These are phyloP conservation scores for Hiodon tergisus DNA, from an alignment of 2,113 vertebrate genomes.

Conservation along the genomic window DNA sequence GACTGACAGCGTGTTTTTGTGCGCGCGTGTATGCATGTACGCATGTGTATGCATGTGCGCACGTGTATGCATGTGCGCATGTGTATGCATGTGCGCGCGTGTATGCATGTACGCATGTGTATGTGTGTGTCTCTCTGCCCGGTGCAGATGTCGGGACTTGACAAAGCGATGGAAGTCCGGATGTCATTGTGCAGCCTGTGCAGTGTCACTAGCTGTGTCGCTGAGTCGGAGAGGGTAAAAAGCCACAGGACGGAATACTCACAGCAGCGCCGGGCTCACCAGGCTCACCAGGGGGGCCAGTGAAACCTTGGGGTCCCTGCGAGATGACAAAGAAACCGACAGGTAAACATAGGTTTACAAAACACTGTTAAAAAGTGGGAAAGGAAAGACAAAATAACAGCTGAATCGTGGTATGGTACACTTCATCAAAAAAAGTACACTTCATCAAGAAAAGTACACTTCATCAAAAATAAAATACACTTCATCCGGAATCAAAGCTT, in stretches of 20 bases:
- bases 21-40: not conserved
- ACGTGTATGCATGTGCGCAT: not conserved
- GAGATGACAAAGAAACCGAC: constrained; percentile 21
- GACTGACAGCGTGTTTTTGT: not conserved
- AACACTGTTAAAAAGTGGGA: not conserved
- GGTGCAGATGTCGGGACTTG: too few relatives aligned
- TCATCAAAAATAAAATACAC: too few relatives aligned
- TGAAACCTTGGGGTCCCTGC: constrained; percentile 96
- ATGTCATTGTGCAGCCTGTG: not conserved
- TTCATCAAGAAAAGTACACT: not conserved
- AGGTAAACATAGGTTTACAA: not conserved
- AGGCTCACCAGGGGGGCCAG: constrained; percentile 92
- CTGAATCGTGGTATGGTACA: too few relatives aligned
- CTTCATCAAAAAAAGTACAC: too few relatives aligned
- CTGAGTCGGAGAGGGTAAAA: not conserved
- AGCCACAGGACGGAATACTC: constrained; percentile 54
- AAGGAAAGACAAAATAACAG: not conserved
- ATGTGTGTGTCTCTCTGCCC: too few relatives aligned
- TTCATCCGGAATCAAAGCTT: too few relatives aligned
- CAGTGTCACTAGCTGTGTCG: not conserved
- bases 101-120: not conserved
- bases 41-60: too few relatives aligned
- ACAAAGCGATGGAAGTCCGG: too few relatives aligned
- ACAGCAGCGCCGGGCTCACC: constrained; percentile 88
- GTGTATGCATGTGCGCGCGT: too few relatives aligned